Evolutionary conservation across 2,797 vertebrate genomes (phyloP).

Genomic region (Coregonus ussuriensis): DNA sequence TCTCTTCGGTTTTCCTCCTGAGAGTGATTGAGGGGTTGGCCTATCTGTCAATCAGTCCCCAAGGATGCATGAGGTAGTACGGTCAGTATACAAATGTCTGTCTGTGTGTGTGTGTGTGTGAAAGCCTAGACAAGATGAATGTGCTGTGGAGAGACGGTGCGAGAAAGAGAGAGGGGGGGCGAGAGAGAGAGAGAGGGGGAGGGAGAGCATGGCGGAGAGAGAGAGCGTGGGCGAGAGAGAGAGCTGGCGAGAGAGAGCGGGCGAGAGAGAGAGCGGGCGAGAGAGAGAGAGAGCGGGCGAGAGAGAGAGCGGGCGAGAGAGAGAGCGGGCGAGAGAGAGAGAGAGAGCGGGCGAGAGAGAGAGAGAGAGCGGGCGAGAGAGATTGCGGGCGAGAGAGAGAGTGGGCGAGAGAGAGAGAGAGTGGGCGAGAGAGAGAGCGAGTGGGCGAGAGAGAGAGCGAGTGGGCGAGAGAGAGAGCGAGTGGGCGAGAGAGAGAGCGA

Average conservation of each 20-base stretch:
- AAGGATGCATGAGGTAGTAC: constrained; percentile 22
- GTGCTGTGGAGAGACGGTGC: background rate
- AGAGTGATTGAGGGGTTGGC: constrained; percentile 41
- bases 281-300: accelerated
- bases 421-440: accelerated
- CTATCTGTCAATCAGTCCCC: constrained; percentile 56
- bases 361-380: no score
- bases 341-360: accelerated
- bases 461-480: no score
- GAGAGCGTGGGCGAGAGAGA: no score
- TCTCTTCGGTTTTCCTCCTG: constrained; percentile 27
- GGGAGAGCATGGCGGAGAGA: no score
- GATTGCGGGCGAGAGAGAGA: accelerated
- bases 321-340: accelerated
- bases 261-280: no score
- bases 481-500: no score
- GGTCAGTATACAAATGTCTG: constrained; percentile 36
- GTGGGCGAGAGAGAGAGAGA: no score
- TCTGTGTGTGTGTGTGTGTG: constrained; percentile 3
- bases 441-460: no score
- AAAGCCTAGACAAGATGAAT: constrained; percentile 27
- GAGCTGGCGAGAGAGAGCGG: no score
- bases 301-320: no score
- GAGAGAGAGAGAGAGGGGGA: no score
- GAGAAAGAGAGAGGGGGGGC: no score